These are phyloP conservation scores for Brachionus plicatilis DNA, from an alignment of 1,140 invertebrate genomes.

Conservation along the genomic window DNA sequence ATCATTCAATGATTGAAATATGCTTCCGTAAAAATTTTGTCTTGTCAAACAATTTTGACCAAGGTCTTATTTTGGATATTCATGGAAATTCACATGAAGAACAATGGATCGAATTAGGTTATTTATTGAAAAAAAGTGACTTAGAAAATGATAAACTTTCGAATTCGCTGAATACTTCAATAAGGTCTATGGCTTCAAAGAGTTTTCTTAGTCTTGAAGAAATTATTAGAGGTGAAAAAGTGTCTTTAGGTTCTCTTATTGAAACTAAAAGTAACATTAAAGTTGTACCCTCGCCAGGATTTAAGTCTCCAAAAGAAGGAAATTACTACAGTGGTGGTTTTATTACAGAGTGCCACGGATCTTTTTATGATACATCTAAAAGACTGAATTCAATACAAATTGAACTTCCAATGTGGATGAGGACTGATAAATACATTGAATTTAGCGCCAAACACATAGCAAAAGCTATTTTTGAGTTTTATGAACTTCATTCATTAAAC, in stretches of 20 bases:
- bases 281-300: constrained; percentile 41
- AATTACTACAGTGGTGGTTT: constrained; percentile 42
- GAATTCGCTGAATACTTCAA: not conserved
- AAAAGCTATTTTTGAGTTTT: constrained; percentile 13
- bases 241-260: constrained; percentile 12
- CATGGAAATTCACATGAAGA: constrained; percentile 42
- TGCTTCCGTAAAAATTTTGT: constrained; percentile 1
- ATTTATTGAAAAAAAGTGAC: not conserved
- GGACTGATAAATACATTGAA: constrained; percentile 19
- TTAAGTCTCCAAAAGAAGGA: constrained; percentile 30
- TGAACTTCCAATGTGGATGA: constrained; percentile 39
- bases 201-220: not conserved
- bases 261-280: not conserved
- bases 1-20: constrained; percentile 35
- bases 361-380: constrained; percentile 20
- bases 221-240: constrained; percentile 18
- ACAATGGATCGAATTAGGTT: constrained; percentile 42
- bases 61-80: constrained; percentile 42
- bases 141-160: constrained; percentile 9
- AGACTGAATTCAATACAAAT: constrained; percentile 42
- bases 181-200: not conserved
- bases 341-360: constrained; percentile 41
- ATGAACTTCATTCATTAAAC: not conserved
- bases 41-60: not conserved
- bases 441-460: not conserved